Conservation (phyloP, 1,140 invertebrate species). For the Conus ventricosus region DNA sequence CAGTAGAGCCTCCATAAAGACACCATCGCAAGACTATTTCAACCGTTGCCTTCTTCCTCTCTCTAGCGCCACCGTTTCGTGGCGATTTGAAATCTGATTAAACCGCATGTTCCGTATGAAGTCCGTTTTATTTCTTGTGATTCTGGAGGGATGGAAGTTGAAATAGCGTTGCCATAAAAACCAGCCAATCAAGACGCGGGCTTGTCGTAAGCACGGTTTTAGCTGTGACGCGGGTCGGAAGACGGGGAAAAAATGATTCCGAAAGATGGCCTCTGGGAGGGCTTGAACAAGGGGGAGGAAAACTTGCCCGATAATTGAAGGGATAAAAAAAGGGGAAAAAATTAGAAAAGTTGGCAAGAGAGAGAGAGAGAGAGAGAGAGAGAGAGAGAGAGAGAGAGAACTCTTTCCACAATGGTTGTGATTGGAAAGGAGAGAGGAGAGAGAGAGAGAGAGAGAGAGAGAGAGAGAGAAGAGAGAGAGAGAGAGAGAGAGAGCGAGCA, state of each 20-base stretch:
- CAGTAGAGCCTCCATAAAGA: background rate
- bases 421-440: no score
- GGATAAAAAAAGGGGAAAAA: background rate
- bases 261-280: background rate
- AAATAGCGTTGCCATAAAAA: constrained; percentile 7
- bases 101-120: constrained; percentile 10
- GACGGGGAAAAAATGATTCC: background rate
- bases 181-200: background rate
- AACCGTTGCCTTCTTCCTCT: background rate
- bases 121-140: background rate
- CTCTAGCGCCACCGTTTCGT: background rate
- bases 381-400: background rate
- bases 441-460: no score
- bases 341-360: no score
- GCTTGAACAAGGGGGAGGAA: constrained; percentile 2
- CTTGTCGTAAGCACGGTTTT: constrained; percentile 10
- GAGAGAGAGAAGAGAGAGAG: no score
- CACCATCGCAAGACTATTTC: background rate
- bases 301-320: constrained; percentile 6
- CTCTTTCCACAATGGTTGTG: no score
- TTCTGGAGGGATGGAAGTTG: background rate
- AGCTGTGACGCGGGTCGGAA: background rate
- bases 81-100: constrained; percentile 7
- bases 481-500: no score
- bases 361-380: constrained; percentile 10